Evolutionary conservation across 2,888 invertebrate species (phyloP), one percentile per base, ranked within the genome.

Genomic region (Drosophila lutescens): DNA sequence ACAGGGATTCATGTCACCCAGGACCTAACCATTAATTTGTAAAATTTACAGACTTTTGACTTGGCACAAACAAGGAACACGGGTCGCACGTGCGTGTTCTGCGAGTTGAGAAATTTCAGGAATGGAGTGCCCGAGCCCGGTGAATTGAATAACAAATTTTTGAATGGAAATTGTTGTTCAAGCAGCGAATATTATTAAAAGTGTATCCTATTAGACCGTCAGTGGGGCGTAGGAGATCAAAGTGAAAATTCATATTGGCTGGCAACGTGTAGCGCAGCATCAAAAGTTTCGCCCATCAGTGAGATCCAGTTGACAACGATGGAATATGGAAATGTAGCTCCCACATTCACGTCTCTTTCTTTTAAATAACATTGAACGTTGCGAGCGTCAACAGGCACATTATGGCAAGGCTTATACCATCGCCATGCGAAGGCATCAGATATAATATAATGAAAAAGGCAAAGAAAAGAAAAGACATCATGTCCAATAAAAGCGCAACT

Each of bases 1-100:
- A 50, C 43, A 51, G 54, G 36, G 43, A 20, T 26, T 32, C 49
- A 36, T 34, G 55, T 66, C 55, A 53, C 40, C 17, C 53, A 50
- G 58, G 69, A 51, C 59, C 34, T 47, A 70, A 66, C 70, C 71
- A 71, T 73, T 79, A 71, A 80, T 73, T 72, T 77, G 59, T 53
- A 40, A 67, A 62, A 43, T 75, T 78, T 58, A 50, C 58, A 60
- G 63, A 40, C 69, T 57, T 56, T 66, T 61, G 58, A 53, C n/a
- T 73, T 58, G 40, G 40, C 46, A 40, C 44, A 23, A 49, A 40
- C 53, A 62, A 70, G 55, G 41, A 38, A 36, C 20, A 26, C 10
- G 30, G 30, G n/a, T 34, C 36, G 38, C 30, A 49, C 20, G 47
- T 54, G 53, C 38, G 38, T 30, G 6, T 26, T 26, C 5, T 4